phyloP scores from a whole-genome alignment of 2,888 invertebrate genomes.

The Euspilapteryx auroguttella region DNA sequence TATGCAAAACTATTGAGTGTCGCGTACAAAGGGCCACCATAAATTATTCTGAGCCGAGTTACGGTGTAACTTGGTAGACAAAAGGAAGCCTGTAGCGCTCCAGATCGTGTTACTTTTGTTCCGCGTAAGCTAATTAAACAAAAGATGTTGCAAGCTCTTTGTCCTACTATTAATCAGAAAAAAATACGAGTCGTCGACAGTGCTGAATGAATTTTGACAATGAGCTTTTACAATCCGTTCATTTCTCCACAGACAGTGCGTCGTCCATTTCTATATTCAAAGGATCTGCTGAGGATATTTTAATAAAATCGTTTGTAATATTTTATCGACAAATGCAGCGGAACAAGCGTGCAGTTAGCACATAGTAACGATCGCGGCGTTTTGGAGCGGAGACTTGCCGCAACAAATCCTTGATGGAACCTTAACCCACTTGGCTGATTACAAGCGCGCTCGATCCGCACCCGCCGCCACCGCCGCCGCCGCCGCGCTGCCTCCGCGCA shows the following conservation, averaged over 20 bases:
- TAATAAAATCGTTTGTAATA: conserved; percentile 10
- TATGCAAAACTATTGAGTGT: conserved; percentile 12
- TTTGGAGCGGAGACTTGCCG: conserved; percentile 60
- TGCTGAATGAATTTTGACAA: conserved; percentile 18
- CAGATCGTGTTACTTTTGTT: conserved; percentile 52
- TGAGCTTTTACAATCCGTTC: conserved; percentile 1
- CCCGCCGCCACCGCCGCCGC: conserved; percentile 22
- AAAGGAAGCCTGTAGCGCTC: conserved; percentile 31
- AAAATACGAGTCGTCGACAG: conserved; percentile 29
- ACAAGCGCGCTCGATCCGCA: conserved; percentile 36
- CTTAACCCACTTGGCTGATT: conserved; percentile 61
- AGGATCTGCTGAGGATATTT: neutral
- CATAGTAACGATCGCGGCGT: conserved; percentile 48
- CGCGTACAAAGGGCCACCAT: conserved; percentile 1
- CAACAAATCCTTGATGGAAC: conserved; percentile 60
- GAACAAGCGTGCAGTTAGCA: conserved; percentile 50
- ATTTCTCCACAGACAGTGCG: neutral
- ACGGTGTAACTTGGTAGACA: conserved; percentile 15
- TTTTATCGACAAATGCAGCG: conserved; percentile 42
- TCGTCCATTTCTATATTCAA: neutral
- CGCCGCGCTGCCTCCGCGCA: conserved; percentile 31
- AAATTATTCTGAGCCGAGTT: conserved; percentile 2
- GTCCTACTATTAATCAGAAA: conserved; percentile 17
- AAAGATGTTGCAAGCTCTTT: conserved; percentile 28
- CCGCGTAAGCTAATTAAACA: conserved; percentile 46